Conservation (phyloP, 1,140 invertebrate species). For the Mya arenaria region DNA sequence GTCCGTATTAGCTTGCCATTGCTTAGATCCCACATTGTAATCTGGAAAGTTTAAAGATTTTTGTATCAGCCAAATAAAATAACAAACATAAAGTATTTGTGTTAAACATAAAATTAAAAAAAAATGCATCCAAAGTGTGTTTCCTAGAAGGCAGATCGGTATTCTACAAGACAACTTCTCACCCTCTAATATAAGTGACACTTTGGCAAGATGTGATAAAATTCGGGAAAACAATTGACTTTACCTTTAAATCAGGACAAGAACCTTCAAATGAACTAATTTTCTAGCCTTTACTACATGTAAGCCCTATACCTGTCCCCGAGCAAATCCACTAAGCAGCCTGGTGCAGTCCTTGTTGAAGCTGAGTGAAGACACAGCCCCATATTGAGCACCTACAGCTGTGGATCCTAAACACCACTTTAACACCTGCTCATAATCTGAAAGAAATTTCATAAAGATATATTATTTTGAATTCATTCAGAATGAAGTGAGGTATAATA, state of each 20-base stretch:
- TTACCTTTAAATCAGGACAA: no score
- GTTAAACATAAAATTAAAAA: no score
- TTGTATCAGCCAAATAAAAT: no score
- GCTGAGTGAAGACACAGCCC: constrained; percentile 90
- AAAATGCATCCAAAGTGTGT: no score
- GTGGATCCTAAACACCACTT: constrained; percentile 88
- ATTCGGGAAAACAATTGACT: no score
- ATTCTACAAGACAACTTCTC: no score
- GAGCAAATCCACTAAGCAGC: constrained; percentile 92
- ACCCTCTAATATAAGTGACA: no score
- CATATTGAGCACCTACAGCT: constrained; percentile 85
- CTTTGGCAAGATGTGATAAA: no score
- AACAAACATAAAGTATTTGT: no score
- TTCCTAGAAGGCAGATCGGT: no score
- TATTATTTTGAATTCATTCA: not conserved
- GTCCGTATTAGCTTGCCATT: constrained; percentile 87
- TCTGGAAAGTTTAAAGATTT: constrained; percentile 70
- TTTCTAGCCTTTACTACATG: no score
- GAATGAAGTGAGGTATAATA: not conserved
- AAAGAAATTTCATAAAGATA: not conserved
- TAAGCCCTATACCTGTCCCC: constrained; percentile 87
- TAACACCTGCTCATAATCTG: constrained; percentile 83
- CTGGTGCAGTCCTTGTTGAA: constrained; percentile 94
- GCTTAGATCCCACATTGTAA: constrained; percentile 83
- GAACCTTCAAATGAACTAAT: no score